phyloP scores from a whole-genome alignment of 2,113 vertebrate genomes.

The Aptenodytes forsteri region DNA sequence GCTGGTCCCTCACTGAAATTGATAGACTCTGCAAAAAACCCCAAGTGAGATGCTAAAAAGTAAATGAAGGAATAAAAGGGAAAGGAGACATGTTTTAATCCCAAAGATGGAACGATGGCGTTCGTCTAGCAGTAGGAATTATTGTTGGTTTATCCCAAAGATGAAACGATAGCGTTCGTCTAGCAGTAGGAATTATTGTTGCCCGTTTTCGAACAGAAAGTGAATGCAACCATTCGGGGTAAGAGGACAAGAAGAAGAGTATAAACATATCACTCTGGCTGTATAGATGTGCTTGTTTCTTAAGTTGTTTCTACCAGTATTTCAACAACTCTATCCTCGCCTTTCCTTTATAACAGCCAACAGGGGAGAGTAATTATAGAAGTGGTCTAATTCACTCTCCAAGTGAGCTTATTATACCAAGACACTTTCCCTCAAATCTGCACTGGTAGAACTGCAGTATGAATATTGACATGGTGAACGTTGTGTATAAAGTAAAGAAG shows the following conservation, averaged over 20 bases:
- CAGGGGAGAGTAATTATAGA: neutral
- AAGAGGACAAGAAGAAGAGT: neutral
- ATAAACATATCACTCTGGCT: neutral
- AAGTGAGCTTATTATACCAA: neutral
- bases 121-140: neutral
- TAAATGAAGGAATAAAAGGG: neutral
- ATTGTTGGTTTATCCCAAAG: neutral
- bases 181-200: neutral
- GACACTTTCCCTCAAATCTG: neutral
- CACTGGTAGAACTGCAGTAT: neutral
- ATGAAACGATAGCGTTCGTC: neutral
- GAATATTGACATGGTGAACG: neutral
- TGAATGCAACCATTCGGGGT: fast-evolving
- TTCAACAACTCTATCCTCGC: neutral
- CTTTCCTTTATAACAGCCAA: neutral
- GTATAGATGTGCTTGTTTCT: neutral
- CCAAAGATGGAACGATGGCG: neutral
- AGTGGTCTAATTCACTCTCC: neutral
- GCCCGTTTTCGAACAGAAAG: neutral
- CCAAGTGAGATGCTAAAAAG: neutral
- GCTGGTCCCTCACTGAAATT: neutral
- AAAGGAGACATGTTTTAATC: neutral
- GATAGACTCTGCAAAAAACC: fast-evolving
- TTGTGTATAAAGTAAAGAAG: neutral
- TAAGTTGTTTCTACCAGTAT: neutral